A percentile compares a stretch with the other conserved stretches of the same genome.
Conservation (phyloP, 2,113 vertebrate species). For the Macquaria australasica region DNA sequence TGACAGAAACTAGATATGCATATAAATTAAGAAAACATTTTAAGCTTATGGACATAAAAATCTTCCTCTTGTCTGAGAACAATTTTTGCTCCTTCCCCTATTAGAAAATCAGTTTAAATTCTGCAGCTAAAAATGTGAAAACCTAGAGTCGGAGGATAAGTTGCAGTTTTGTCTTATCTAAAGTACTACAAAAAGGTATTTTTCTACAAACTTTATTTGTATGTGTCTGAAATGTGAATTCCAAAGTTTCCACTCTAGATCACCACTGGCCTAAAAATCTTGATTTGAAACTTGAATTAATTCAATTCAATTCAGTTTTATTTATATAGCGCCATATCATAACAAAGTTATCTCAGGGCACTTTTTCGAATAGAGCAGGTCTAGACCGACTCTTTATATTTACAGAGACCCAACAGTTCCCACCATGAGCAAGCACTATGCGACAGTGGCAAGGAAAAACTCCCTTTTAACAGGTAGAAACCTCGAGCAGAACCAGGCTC, state of each 20-base stretch:
- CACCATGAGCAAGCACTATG: too few species aligned
- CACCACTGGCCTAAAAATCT: neutral
- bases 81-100: neutral
- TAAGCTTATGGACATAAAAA: neutral
- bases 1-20: neutral
- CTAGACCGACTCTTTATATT: too few species aligned
- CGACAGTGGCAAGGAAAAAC: too few species aligned
- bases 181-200: conserved; percentile 19
- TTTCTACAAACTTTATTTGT: conserved; percentile 37
- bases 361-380: too few species aligned
- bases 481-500: too few species aligned
- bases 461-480: too few species aligned
- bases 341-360: too few species aligned
- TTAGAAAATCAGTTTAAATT: neutral
- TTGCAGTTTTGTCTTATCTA: conserved; percentile 2
- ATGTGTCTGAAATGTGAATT: conserved; percentile 53
- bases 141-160: neutral
- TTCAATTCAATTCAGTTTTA: too few species aligned
- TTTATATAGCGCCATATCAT: too few species aligned
- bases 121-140: neutral
- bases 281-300: neutral
- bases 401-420: too few species aligned
- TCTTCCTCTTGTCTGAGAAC: neutral
- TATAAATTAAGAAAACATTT: neutral
- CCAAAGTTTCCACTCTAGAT: conserved; percentile 28